These are phyloP conservation scores for Crotalus horridus DNA, from an alignment of 2,113 vertebrate species.

Conservation along the genomic window DNA sequence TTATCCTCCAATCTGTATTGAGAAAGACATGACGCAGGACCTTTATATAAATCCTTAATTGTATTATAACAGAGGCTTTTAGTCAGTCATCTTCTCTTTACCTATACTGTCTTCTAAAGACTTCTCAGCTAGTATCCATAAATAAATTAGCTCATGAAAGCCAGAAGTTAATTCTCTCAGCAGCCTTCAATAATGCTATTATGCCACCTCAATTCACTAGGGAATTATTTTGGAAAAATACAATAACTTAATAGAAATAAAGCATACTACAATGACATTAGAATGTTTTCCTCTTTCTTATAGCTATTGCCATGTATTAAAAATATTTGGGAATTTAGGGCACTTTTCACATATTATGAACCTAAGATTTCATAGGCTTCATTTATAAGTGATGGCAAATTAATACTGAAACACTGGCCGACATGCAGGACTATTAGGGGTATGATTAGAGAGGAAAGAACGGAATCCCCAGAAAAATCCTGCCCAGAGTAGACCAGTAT, in stretches of 20 bases:
- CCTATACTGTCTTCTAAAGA: constrained; percentile 37
- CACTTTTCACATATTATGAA: constrained; percentile 3
- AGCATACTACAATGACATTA: constrained; percentile 25
- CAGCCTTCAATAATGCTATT: constrained; percentile 25
- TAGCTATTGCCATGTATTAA: constrained; percentile 35
- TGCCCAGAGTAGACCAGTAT: background rate
- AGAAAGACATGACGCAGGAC: constrained; percentile 34
- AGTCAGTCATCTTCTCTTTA: constrained; percentile 42
- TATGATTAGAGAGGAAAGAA: background rate
- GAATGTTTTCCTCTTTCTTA: constrained; percentile 37
- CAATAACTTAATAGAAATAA: constrained; percentile 7
- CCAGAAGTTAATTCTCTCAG: constrained; percentile 51
- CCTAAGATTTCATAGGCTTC: background rate
- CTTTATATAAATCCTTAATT: constrained; percentile 43
- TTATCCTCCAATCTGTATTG: constrained; percentile 26
- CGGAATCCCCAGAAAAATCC: background rate
- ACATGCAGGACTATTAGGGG: background rate
- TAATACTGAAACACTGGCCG: background rate
- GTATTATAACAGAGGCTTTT: constrained; percentile 9
- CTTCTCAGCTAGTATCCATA: constrained; percentile 42
- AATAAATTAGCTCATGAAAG: constrained; percentile 61
- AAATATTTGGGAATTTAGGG: constrained; percentile 12
- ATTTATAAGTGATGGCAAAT: background rate
- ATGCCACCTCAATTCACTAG: background rate
- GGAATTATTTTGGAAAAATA: constrained; percentile 29